A percentile compares a stretch with the other conserved stretches of the same genome.
These are phyloP conservation scores for Acanthosepion esculentum DNA, from an alignment of 2,888 invertebrate genomes.

Conservation along the genomic window DNA sequence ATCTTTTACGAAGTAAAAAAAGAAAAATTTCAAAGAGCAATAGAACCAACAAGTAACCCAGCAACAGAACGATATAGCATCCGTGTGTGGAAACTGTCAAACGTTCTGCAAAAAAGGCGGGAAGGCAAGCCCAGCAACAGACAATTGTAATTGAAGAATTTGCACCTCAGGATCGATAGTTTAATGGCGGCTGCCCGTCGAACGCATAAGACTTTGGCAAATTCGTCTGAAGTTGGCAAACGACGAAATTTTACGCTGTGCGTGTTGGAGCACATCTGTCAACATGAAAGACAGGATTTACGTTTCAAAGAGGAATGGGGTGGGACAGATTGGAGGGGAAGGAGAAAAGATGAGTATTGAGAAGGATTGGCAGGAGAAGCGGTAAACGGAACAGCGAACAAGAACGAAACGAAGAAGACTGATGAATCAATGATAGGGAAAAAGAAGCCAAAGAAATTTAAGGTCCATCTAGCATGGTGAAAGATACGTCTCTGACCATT, in stretches of 20 bases:
- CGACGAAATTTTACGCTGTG: not conserved
- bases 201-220: not conserved
- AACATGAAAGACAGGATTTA: slow-evolving; percentile 8
- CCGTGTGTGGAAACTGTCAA: no score
- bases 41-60: no score
- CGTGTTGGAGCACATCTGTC: slow-evolving; percentile 2
- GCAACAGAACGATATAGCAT: no score
- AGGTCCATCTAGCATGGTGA: no score
- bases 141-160: not conserved
- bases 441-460: no score
- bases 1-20: no score
- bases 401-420: not conserved
- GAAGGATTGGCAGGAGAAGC: not conserved
- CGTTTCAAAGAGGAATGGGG: not conserved
- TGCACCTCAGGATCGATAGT: not conserved
- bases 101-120: no score
- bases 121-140: no score
- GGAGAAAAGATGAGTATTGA: not conserved
- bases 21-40: no score
- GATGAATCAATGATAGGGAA: not conserved
- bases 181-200: not conserved
- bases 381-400: no score
- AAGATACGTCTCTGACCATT: no score
- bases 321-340: not conserved
- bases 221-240: slow-evolving; percentile 4